Percentiles rank a stretch among this genome's conserved stretches.
Evolutionary conservation across 2,888 invertebrate species (phyloP).

Genomic region (Camponotus fellah): DNA sequence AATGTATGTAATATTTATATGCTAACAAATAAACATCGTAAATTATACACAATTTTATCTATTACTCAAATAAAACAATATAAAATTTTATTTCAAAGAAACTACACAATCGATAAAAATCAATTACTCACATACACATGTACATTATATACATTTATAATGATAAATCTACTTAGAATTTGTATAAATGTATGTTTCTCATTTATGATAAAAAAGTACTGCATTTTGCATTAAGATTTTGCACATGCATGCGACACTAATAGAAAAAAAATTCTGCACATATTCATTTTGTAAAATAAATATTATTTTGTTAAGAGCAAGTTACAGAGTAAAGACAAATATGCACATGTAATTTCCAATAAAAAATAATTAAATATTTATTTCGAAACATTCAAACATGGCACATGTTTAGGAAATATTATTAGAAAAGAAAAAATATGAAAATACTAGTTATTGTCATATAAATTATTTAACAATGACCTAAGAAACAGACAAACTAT

Average conservation of each 20-base stretch:
- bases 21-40: background rate
- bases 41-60: background rate
- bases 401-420: slow-evolving; percentile 15
- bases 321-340: background rate
- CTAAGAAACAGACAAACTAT: slow-evolving; percentile 22
- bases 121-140: background rate
- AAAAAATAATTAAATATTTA: slow-evolving; percentile 3
- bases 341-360: slow-evolving; percentile 5
- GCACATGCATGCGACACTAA: slow-evolving; percentile 1
- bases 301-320: background rate
- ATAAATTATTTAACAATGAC: background rate
- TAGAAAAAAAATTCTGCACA: background rate
- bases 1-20: slow-evolving; percentile 42
- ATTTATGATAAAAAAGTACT: background rate
- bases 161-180: slow-evolving; percentile 14
- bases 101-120: background rate
- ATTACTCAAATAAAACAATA: slow-evolving; percentile 6
- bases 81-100: slow-evolving; percentile 32
- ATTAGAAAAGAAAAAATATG: slow-evolving; percentile 34
- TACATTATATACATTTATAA: slow-evolving; percentile 3
- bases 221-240: slow-evolving; percentile 25
- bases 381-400: slow-evolving; percentile 4
- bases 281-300: slow-evolving; percentile 12
- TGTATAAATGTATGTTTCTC: background rate
- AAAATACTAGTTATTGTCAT: slow-evolving; percentile 46